These are phyloP conservation scores for Rhogogaster chlorosoma DNA, from an alignment of 2,888 invertebrate species.

Conservation along the genomic window DNA sequence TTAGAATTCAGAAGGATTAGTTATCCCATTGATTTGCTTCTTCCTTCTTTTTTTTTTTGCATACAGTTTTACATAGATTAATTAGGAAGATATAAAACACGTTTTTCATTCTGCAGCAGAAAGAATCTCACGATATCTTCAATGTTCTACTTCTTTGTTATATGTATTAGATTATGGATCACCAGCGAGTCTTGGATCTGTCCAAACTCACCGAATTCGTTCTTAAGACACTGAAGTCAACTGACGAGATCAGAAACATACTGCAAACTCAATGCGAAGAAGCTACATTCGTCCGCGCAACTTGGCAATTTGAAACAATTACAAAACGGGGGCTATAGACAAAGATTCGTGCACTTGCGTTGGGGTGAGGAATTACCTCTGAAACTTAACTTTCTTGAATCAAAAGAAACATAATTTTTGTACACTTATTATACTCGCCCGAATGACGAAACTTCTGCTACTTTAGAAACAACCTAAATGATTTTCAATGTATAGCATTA, in stretches of 20 bases:
- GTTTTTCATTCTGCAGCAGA: too few species aligned
- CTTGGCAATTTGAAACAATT: constrained; percentile 67
- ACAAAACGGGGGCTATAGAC: constrained; percentile 61
- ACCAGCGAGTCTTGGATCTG: constrained; percentile 57
- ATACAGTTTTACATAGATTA: too few species aligned
- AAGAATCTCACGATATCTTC: not conserved
- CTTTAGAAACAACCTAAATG: not conserved
- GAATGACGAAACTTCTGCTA: not conserved
- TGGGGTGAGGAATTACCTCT: constrained; percentile 63
- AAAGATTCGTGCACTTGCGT: constrained; percentile 67
- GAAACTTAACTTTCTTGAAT: not conserved
- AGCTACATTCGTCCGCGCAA: constrained; percentile 69
- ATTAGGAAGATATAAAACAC: too few species aligned
- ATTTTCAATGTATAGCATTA: too few species aligned
- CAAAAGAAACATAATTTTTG: not conserved
- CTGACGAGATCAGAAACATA: constrained; percentile 66
- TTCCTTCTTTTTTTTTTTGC: too few species aligned
- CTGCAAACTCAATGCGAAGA: constrained; percentile 70
- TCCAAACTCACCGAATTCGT: constrained; percentile 63
- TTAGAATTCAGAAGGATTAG: too few species aligned
- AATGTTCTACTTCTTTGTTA: not conserved
- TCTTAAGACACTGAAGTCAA: constrained; percentile 59
- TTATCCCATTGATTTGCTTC: too few species aligned
- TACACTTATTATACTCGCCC: not conserved
- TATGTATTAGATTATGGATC: not conserved